Conservation (phyloP, 2,113 vertebrate species). For the Synchiropus splendidus region DNA sequence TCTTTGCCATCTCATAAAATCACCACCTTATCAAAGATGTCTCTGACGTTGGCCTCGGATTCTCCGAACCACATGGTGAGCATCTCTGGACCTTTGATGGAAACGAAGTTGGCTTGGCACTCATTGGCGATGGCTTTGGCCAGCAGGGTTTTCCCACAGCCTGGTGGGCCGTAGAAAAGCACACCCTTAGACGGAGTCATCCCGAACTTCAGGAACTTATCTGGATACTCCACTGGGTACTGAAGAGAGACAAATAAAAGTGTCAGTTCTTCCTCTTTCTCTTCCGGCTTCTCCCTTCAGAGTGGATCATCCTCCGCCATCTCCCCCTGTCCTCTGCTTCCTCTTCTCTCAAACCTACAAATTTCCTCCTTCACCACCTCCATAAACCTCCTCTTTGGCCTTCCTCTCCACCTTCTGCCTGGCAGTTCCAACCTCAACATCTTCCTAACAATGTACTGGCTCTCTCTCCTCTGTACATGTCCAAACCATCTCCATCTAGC, state of each 20-base stretch:
- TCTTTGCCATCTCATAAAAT: neutral
- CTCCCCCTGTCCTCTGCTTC: too few relatives aligned
- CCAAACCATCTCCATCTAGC: too few relatives aligned
- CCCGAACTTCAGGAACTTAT: conserved; percentile 98
- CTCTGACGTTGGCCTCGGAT: conserved; percentile 95
- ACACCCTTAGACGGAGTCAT: conserved; percentile 99
- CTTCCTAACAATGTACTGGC: too few relatives aligned
- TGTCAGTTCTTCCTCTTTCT: too few relatives aligned
- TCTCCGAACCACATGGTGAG: conserved; percentile 99
- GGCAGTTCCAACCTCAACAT: too few relatives aligned
- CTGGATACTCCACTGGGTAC: conserved; percentile 98
- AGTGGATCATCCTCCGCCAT: too few relatives aligned
- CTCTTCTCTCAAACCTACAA: too few relatives aligned
- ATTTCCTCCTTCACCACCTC: too few relatives aligned
- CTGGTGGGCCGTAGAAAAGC: conserved; percentile 94
- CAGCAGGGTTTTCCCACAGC: conserved; percentile 95
- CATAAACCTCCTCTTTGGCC: too few relatives aligned
- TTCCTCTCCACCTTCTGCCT: too few relatives aligned
- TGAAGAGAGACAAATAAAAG: conserved; percentile 30
- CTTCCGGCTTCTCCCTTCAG: too few relatives aligned
- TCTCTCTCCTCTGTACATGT: too few relatives aligned
- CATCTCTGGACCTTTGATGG: conserved; percentile 94
- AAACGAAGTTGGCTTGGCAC: conserved; percentile 99
- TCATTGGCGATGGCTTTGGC: conserved; percentile 98
- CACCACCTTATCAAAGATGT: conserved; percentile 93